Conservation (phyloP, 2,113 vertebrate species). For the Coturnix japonica region DNA sequence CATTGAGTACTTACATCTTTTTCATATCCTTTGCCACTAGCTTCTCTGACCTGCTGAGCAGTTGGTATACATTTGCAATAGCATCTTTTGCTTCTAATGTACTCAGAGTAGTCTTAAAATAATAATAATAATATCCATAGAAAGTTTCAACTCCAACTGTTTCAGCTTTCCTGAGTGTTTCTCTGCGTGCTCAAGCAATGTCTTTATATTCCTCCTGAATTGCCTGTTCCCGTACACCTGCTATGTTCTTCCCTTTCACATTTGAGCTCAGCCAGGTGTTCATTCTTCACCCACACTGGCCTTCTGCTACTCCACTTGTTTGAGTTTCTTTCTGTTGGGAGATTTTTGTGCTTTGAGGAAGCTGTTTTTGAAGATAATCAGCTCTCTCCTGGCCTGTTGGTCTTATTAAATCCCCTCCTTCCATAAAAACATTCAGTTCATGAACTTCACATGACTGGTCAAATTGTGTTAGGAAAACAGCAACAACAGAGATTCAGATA, state of each 20-base stretch:
- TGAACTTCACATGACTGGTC: neutral
- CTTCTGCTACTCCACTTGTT: neutral
- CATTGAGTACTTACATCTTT: neutral
- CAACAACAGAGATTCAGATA: neutral
- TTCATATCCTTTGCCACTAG: neutral
- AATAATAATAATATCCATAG: no score
- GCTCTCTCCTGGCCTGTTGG: neutral
- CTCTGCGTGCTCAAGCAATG: neutral
- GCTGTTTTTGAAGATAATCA: neutral
- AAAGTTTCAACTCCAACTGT: neutral
- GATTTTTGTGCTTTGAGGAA: neutral
- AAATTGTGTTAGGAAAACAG: neutral
- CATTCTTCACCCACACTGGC: neutral
- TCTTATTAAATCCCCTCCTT: neutral
- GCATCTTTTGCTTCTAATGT: neutral
- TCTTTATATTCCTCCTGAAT: neutral
- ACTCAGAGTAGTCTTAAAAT: neutral
- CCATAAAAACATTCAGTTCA: neutral
- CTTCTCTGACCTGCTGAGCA: neutral
- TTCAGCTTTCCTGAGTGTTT: neutral
- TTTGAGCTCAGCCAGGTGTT: neutral
- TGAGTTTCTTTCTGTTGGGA: neutral
- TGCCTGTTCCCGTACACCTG: neutral
- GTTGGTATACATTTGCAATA: neutral
- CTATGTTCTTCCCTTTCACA: neutral